phyloP scores from a whole-genome alignment of 2,888 invertebrate genomes.

The Drosophila borealis region DNA sequence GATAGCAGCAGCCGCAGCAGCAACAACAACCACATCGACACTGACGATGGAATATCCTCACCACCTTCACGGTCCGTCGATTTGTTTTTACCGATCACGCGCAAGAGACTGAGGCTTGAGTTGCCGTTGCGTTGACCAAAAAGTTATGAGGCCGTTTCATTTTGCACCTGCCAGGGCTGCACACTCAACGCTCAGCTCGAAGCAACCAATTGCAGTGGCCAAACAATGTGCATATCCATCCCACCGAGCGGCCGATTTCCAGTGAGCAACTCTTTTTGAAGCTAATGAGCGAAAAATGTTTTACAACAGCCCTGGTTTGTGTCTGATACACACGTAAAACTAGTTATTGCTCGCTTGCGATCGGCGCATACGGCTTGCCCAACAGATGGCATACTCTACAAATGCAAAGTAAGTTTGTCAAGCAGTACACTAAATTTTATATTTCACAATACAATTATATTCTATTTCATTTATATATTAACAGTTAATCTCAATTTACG shows the following conservation, averaged over 20 bases:
- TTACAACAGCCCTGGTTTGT: conserved; percentile 58
- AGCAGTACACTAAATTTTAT: background rate
- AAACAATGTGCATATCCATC: conserved; percentile 9
- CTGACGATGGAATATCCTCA: conserved; percentile 68
- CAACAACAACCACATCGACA: conserved; percentile 57
- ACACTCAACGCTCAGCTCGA: conserved; percentile 12
- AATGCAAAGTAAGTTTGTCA: background rate
- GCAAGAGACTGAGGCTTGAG: conserved; percentile 70
- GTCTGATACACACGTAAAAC: conserved; percentile 62
- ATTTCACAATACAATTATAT: background rate
- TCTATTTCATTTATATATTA: background rate
- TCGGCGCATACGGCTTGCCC: conserved; percentile 18
- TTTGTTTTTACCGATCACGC: conserved; percentile 74
- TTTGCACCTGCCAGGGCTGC: conserved; percentile 71
- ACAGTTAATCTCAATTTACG: background rate
- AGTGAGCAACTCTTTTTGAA: conserved; percentile 38
- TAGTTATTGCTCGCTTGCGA: conserved; percentile 58
- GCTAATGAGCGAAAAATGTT: conserved; percentile 51
- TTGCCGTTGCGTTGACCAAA: conserved; percentile 65
- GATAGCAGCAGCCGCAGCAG: conserved; percentile 61
- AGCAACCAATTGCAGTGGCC: conserved; percentile 35
- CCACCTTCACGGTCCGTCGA: conserved; percentile 75
- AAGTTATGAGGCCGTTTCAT: conserved; percentile 66
- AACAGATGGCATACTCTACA: conserved; percentile 20
- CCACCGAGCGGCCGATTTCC: conserved; percentile 16